Evolutionary conservation across 2,797 vertebrate genomes (phyloP).

Genomic region (Gila robusta): DNA sequence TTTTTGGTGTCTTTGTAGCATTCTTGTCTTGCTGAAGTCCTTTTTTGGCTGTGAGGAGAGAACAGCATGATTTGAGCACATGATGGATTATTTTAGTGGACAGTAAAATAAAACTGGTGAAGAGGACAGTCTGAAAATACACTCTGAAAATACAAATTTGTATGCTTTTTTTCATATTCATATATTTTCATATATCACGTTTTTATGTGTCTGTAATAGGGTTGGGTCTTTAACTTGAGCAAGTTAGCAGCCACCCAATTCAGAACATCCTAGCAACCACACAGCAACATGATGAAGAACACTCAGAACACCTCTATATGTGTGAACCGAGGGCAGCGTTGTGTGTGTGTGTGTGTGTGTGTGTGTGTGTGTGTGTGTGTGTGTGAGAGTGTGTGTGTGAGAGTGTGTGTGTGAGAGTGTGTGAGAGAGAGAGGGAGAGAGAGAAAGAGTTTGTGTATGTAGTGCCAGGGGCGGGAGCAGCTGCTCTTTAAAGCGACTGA

Average conservation of each 20-base stretch:
- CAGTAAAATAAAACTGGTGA: slow-evolving; percentile 37
- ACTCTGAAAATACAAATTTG: slow-evolving; percentile 32
- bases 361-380: background rate
- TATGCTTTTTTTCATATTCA: background rate
- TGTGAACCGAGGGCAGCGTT: slow-evolving; percentile 56
- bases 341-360: slow-evolving; percentile 43
- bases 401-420: background rate
- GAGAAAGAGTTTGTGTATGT: slow-evolving; percentile 2
- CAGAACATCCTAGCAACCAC: background rate
- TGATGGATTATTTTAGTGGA: slow-evolving; percentile 66
- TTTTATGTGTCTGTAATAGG: slow-evolving; percentile 47
- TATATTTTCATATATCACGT: background rate
- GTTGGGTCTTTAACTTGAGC: slow-evolving; percentile 44
- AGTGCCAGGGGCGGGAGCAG: slow-evolving; percentile 80
- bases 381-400: slow-evolving; percentile 46
- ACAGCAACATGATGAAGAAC: background rate
- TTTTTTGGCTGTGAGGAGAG: slow-evolving; percentile 36
- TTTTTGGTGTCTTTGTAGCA: slow-evolving; percentile 45
- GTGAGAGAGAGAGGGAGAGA: background rate
- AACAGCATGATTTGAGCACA: slow-evolving; percentile 68
- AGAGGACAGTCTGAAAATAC: slow-evolving; percentile 12
- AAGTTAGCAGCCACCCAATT: background rate
- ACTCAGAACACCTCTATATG: slow-evolving; percentile 31
- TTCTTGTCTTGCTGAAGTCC: slow-evolving; percentile 56
- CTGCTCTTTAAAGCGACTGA: slow-evolving; percentile 83